Base-by-base conservation (phyloP, 2,113 vertebrate species). In the Pao palembangensis region DNA sequence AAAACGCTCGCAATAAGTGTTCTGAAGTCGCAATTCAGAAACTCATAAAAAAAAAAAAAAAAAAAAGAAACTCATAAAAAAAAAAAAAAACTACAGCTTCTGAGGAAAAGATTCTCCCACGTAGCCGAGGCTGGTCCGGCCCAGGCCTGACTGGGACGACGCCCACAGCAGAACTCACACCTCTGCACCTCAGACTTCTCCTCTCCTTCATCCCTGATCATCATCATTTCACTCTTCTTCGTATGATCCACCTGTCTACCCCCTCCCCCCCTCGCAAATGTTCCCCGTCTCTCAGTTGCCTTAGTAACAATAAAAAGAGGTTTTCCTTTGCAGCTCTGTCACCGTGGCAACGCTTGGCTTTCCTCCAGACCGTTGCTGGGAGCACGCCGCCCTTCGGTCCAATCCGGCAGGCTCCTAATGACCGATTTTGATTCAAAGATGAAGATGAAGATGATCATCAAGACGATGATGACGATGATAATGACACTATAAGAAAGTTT, bases 241-340 rank as follows among this genome's bases (percentile, higher is more conserved):
- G 51, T 19, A 13, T 56, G 58, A 31, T 55, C 12, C n/a, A 19
- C 57, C 15, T 67, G 18, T 61, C 34, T 21, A 46, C 44, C 44
- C 50, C 69, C 60, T 70, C 50, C 16, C 23, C 19, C 47, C n/a
- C 38, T 55, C n/a, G 1, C 42, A 18, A 28, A 31, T 20, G 19
- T 28, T 51, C 49, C 54, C 34, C 57, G 68, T 58, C 51, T 63
- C 64, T 74, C 70, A 67, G 78, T 85, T 88, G 85, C 88, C 87
- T 76, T 90, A 87, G 88, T 87, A 90, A 90, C 88, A 85, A 86
- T 80, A 88, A 81, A 88, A 87, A 88, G 82, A 85, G 67, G 78
- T 83, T 85, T 87, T 81, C 8, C 79, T 86, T 81, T 8, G 42
- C 76, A 76, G 84, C 85, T 76, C 76, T 64, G 85, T 90, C 84